Percentiles rank a stretch among this genome's conserved stretches.
These are phyloP conservation scores for Trisateles emortualis DNA, from an alignment of 2,888 invertebrate genomes.

Conservation along the genomic window DNA sequence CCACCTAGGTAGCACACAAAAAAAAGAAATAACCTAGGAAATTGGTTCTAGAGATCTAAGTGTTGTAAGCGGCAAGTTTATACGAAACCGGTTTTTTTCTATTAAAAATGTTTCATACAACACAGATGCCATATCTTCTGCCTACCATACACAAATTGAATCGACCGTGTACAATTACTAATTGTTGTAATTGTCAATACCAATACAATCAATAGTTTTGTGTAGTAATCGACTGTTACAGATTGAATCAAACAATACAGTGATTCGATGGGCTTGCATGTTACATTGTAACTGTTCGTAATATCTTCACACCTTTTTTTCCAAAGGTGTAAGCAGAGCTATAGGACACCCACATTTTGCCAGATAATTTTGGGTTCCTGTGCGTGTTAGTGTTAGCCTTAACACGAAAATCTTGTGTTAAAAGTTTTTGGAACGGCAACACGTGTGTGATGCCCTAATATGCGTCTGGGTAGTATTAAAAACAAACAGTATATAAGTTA, in stretches of 20 bases:
- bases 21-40: conserved; percentile 2
- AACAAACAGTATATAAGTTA: too few species aligned
- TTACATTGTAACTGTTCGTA: neutral
- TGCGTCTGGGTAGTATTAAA: too few species aligned
- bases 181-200: conserved; percentile 50
- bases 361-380: too few species aligned
- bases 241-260: conserved; percentile 31
- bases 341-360: too few species aligned
- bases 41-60: conserved; percentile 6
- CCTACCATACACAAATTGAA: conserved; percentile 46
- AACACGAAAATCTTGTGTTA: too few species aligned
- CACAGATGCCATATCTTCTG: conserved; percentile 36
- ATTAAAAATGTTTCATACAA: conserved; percentile 45
- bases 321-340: too few species aligned
- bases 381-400: too few species aligned
- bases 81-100: conserved; percentile 38
- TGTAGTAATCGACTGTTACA: conserved; percentile 38
- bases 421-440: too few species aligned
- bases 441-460: too few species aligned
- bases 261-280: conserved; percentile 11
- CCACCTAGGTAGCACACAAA: neutral
- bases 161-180: conserved; percentile 44
- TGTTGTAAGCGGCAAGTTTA: conserved; percentile 29
- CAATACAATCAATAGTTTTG: conserved; percentile 46
- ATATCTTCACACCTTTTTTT: too few species aligned